A percentile compares a stretch with the other conserved stretches of the same genome.
Evolutionary conservation across 2,888 invertebrate genomes (phyloP).

Genomic region (Archips crataeganus): DNA sequence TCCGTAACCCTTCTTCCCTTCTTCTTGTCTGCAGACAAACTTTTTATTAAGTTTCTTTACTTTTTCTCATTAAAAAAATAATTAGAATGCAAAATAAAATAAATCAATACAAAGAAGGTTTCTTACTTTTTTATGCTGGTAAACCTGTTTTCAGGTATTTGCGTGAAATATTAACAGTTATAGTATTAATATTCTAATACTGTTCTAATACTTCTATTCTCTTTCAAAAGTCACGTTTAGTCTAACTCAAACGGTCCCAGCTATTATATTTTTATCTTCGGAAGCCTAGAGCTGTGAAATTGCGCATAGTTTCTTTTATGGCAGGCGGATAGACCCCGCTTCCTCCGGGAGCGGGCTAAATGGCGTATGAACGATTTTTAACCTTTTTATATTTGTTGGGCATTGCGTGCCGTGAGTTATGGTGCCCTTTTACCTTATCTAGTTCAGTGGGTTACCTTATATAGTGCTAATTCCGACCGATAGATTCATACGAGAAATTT

Average conservation of each 20-base stretch:
- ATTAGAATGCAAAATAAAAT: too few species aligned
- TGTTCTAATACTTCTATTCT: background rate
- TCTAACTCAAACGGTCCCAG: conserved; percentile 15
- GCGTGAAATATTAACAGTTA: too few species aligned
- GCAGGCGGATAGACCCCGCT: conserved; percentile 20
- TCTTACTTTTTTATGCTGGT: too few species aligned
- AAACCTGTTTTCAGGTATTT: too few species aligned
- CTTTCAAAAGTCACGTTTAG: conserved; percentile 5
- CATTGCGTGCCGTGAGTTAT: conserved; percentile 1
- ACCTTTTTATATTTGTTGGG: conserved; percentile 30
- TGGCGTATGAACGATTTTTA: conserved; percentile 38
- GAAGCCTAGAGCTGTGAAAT: conserved; percentile 39
- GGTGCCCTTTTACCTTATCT: conserved; percentile 1
- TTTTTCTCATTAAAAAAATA: too few species aligned
- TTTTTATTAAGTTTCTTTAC: too few species aligned
- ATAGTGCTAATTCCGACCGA: background rate
- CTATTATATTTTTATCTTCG: conserved; percentile 37
- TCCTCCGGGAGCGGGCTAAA: conserved; percentile 28
- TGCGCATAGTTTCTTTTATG: conserved; percentile 37
- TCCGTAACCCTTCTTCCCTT: too few species aligned
- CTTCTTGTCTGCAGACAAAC: too few species aligned
- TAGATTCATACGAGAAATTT: background rate
- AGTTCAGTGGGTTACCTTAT: conserved; percentile 1
- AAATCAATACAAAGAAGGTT: too few species aligned
- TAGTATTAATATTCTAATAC: too few species aligned